These are phyloP conservation scores for Caenorhabditis sp. DNA, from an alignment of 2,888 invertebrate genomes.

Conservation along the genomic window DNA sequence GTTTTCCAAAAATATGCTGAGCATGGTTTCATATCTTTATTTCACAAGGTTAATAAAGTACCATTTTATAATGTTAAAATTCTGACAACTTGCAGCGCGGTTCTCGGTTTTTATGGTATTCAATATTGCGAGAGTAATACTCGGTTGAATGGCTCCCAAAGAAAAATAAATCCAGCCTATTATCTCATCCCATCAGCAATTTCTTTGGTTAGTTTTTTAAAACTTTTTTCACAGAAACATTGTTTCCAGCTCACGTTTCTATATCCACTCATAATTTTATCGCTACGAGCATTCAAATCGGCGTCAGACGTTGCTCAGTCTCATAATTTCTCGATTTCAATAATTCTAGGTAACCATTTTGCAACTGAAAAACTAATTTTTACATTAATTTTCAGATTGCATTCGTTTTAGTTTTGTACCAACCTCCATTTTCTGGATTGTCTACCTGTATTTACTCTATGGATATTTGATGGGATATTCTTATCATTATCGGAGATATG, in stretches of 20 bases:
- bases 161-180: not conserved
- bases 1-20: constrained; percentile 13
- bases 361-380: not conserved
- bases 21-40: constrained; percentile 17
- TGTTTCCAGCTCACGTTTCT: constrained; percentile 17
- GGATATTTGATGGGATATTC: constrained; percentile 22
- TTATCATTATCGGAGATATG: constrained; percentile 27
- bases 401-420: constrained; percentile 19
- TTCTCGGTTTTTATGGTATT: not conserved
- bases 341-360: constrained; percentile 7
- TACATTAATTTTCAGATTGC: constrained; percentile 10
- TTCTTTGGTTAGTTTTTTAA: not conserved
- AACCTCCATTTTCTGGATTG: constrained; percentile 12
- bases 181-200: not conserved
- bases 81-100: constrained; percentile 9
- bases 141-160: not conserved
- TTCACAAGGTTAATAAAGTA: constrained; percentile 21
- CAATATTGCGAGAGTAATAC: not conserved
- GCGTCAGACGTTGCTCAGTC: not conserved
- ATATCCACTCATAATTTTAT: constrained; percentile 20
- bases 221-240: not conserved
- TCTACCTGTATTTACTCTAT: constrained; percentile 28
- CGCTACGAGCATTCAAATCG: constrained; percentile 10
- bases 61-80: not conserved
- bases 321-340: not conserved